Base-by-base conservation (phyloP, 2,888 invertebrate species). In the Anagyrus pseudococci region DNA sequence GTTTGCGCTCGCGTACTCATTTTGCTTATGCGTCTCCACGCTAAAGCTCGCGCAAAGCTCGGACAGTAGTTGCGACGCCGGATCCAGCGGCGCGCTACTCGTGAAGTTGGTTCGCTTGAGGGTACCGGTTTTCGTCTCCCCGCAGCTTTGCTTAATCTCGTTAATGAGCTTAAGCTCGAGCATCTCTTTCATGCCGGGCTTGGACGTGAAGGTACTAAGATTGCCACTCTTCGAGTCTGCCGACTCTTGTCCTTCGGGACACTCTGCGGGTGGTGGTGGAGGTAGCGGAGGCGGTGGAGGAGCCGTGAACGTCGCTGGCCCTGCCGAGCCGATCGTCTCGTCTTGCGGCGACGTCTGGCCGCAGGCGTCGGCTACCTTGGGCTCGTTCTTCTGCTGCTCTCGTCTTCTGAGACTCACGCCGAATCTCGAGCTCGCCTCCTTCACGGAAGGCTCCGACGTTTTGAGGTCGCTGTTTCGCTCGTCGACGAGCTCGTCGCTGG, bases 31-130 rank as follows among this genome's bases (percentile, higher is more conserved):
- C 68, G 81, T 71, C 67, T 88, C 89, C 73, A 91, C 83, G 79
- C 91, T 91, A 73, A 94, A 87, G 73, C 89, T 91, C 80, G 94
- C 94, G 53, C 93, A 93, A 57, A 94, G 84, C 81, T 94, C 94
- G 15, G 90, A 90, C 10, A 94, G 90, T 68, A 94, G 83, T 74
- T 93, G 88, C 54, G 91, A 86, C 13, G 91, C 92, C 0, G 93
- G 93, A 80, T 93, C 92, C 69, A 85, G 79, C 85, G 84, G 82
- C 15, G 72, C 66, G 53, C 68, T 75, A 33, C 68, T 76, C 29
- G 66, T 4, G 3, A 50, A 20, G 23, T 69, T 52, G 53, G 66
- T 71, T 20, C 71, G 68, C 64, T 15, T 22, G 75, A 84, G 85
- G 53, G 76, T 64, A 23, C 75, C 75, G 64, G 85, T 85, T 74